A percentile compares a stretch with the other conserved stretches of the same genome.
phyloP scores from a whole-genome alignment of 2,113 vertebrate species.

The Ornithorhynchus anatinus region DNA sequence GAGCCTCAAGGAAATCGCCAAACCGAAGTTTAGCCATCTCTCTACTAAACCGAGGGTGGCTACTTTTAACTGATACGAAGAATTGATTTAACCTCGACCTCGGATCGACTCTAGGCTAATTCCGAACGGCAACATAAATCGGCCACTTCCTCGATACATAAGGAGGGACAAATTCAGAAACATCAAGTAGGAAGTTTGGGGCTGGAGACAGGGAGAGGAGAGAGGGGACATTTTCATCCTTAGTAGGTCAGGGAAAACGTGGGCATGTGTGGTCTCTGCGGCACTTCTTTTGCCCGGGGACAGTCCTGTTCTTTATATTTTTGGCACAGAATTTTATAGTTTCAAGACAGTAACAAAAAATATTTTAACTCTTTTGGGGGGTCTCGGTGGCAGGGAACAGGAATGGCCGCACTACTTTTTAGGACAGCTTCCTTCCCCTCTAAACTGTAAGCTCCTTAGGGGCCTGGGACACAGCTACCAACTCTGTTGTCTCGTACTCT shows the following conservation, averaged over 20 bases:
- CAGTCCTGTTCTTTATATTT: conserved; percentile 55
- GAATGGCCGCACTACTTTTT: conserved; percentile 17
- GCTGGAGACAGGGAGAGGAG: conserved; percentile 28
- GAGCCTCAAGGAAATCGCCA: too few relatives aligned
- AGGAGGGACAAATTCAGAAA: too few relatives aligned
- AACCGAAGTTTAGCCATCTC: too few relatives aligned
- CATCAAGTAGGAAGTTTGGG: conserved; percentile 48
- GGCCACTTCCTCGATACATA: too few relatives aligned
- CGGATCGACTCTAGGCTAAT: too few relatives aligned
- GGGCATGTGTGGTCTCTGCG: conserved; percentile 45
- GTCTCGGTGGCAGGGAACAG: conserved; percentile 38
- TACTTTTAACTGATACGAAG: too few relatives aligned
- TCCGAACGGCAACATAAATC: too few relatives aligned
- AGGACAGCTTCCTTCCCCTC: conserved; percentile 8
- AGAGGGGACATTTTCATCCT: conserved; percentile 50
- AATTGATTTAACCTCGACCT: too few relatives aligned
- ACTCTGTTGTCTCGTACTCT: too few relatives aligned
- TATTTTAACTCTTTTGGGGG: conserved; percentile 32
- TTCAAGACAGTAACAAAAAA: conserved; percentile 34
- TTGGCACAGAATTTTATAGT: conserved; percentile 30
- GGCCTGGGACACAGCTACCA: too few relatives aligned
- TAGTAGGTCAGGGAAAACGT: conserved; percentile 55
- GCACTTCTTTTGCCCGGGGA: conserved; percentile 44
- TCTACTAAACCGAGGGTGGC: too few relatives aligned
- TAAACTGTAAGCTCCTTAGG: too few relatives aligned